A percentile compares a stretch with the other conserved stretches of the same genome.
phyloP scores from a whole-genome alignment of 2,888 invertebrate species.

The Diarsia brunnea region DNA sequence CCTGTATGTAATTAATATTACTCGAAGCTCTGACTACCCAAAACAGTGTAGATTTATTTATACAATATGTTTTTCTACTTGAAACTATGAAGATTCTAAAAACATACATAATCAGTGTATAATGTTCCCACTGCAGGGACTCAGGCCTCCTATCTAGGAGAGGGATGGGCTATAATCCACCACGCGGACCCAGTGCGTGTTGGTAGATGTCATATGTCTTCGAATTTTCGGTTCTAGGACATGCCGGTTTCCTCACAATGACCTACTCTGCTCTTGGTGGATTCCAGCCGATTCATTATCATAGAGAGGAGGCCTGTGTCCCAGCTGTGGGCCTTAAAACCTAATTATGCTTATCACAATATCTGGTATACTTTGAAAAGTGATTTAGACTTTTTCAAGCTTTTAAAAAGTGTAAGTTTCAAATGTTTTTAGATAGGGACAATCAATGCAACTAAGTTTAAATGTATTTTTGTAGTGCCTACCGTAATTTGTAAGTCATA shows the following conservation, averaged over 20 bases:
- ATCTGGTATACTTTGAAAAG: neutral
- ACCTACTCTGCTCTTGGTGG: neutral
- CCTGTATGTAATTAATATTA: constrained; percentile 1
- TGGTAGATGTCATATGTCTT: neutral
- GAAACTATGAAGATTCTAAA: too few relatives aligned
- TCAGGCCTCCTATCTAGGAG: neutral
- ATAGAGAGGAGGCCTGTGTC: neutral
- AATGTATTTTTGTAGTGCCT: constrained; percentile 29
- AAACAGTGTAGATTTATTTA: neutral
- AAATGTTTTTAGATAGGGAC: neutral
- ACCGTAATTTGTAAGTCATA: constrained; percentile 7
- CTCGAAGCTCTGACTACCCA: constrained; percentile 18
- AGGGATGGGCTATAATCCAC: neutral
- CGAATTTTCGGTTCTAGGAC: neutral
- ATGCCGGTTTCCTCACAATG: neutral
- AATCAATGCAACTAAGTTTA: constrained; percentile 15
- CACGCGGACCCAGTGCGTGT: neutral
- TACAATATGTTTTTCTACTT: constrained; percentile 1
- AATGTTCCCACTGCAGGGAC: constrained; percentile 1
- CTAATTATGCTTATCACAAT: neutral
- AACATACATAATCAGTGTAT: too few relatives aligned
- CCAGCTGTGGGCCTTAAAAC: neutral
- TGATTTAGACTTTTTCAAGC: neutral
- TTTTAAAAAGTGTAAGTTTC: constrained; percentile 1
- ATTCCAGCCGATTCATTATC: neutral